Conservation (phyloP, 2,113 vertebrate genomes). For the Gymnorhina tibicen region DNA sequence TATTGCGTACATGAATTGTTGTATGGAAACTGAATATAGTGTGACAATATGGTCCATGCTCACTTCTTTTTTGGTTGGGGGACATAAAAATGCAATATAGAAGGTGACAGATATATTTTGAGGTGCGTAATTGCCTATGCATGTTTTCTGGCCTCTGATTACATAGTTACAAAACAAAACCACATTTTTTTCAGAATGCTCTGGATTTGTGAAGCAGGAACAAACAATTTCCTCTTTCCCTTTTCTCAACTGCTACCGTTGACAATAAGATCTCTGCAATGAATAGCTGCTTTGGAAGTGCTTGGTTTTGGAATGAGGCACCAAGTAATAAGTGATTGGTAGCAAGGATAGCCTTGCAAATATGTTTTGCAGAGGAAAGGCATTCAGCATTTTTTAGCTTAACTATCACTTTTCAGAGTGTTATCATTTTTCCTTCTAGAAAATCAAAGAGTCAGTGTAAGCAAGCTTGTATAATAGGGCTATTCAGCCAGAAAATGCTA, state of each 20-base stretch:
- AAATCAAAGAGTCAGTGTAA: not conserved
- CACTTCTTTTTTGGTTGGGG: not conserved
- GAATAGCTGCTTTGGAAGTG: not conserved
- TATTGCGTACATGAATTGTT: not conserved
- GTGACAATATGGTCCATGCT: not conserved
- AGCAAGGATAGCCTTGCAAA: not conserved
- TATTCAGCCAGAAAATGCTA: not conserved
- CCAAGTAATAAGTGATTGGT: not conserved
- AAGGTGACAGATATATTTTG: not conserved
- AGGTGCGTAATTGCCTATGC: not conserved
- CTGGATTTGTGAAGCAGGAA: not conserved
- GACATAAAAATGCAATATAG: not conserved
- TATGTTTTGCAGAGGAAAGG: not conserved
- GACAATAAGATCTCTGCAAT: not conserved
- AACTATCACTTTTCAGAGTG: not conserved
- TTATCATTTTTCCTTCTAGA: not conserved
- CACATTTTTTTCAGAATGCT: not conserved
- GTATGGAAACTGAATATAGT: not conserved
- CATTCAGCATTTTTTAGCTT: not conserved
- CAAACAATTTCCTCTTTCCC: not conserved
- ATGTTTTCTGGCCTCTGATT: not conserved
- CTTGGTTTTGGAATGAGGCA: not conserved
- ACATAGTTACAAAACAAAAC: not conserved
- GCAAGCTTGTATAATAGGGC: not conserved
- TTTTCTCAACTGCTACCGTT: not conserved